Evolutionary conservation across 2,797 vertebrate species (phyloP).

Genomic region (Euphonia xanthogaster): DNA sequence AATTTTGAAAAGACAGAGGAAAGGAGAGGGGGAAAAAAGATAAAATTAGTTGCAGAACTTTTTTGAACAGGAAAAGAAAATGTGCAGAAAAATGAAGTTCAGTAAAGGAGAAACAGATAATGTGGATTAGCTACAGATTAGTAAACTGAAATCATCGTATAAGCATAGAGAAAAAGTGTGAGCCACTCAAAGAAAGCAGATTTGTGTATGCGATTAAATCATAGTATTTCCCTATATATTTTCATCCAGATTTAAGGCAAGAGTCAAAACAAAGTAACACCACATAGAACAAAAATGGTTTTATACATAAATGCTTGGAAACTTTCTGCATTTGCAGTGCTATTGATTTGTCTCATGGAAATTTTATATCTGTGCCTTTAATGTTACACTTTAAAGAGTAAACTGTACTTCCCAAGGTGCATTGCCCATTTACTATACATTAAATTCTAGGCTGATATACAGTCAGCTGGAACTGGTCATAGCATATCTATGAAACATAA

Average conservation of each 20-base stretch:
- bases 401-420: neutral
- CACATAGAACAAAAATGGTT: neutral
- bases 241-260: neutral
- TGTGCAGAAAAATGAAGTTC: neutral
- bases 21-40: neutral
- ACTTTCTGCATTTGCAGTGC: neutral
- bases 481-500: neutral
- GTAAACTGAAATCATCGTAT: neutral
- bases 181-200: neutral
- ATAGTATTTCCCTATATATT: neutral
- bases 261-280: neutral
- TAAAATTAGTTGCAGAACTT: neutral
- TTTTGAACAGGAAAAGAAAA: neutral
- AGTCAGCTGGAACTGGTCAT: neutral
- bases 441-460: neutral
- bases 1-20: neutral
- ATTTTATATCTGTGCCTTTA: neutral
- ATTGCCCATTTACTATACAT: neutral
- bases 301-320: neutral
- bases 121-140: neutral
- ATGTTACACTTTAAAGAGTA: neutral
- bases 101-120: neutral
- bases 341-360: neutral
- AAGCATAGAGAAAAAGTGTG: neutral
- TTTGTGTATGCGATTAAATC: neutral